Evolutionary conservation across 2,113 vertebrate species (phyloP).

Genomic region (Oncorhynchus clarkii): DNA sequence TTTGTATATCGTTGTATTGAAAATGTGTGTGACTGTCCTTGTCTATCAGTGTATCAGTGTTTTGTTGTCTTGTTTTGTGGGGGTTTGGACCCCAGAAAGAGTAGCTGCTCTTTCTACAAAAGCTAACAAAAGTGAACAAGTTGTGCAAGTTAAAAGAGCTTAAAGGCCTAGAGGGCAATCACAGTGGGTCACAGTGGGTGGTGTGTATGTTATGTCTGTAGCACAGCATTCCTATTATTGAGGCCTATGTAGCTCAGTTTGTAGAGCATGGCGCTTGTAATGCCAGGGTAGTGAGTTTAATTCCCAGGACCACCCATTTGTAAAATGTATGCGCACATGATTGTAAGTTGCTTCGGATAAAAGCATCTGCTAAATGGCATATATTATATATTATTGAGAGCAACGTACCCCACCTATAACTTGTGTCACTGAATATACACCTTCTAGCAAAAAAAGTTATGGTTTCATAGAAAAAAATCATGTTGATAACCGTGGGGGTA

Average conservation of each 20-base stretch:
- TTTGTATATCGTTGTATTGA: no score
- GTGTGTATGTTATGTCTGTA: background rate
- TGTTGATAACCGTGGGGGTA: background rate
- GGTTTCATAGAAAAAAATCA: background rate
- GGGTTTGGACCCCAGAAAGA: no score
- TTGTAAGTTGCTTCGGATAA: no score
- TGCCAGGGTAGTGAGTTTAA: no score
- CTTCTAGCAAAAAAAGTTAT: background rate
- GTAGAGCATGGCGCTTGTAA: no score
- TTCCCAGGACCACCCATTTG: no score
- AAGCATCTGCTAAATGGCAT: no score
- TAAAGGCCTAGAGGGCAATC: background rate
- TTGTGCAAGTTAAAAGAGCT: background rate
- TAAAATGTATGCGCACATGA: no score
- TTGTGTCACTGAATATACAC: slow-evolving; percentile 5
- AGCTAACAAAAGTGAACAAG: background rate
- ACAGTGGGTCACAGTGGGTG: background rate
- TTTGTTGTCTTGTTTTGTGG: no score
- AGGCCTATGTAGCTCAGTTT: background rate
- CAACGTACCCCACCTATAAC: background rate
- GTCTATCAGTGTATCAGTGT: no score
- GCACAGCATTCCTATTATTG: background rate
- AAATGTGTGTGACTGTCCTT: no score
- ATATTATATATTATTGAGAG: background rate
- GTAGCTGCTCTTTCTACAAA: no score